A percentile compares a stretch with the other conserved stretches of the same genome.
These are phyloP conservation scores for Clinocottus analis DNA, from an alignment of 2,113 vertebrate species.

Conservation along the genomic window DNA sequence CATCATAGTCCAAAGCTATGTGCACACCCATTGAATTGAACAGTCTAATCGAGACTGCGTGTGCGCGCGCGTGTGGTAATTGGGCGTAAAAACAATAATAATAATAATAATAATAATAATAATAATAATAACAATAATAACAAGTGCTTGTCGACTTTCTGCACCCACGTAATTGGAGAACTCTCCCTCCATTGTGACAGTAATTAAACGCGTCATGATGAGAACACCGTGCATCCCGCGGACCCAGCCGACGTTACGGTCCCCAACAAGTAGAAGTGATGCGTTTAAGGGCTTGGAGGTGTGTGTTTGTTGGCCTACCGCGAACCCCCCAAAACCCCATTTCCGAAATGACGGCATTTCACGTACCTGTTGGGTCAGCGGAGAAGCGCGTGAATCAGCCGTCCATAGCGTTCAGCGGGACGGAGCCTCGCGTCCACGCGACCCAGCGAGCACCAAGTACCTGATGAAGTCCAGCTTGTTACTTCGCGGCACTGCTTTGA, in stretches of 20 bases:
- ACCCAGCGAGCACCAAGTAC: not conserved
- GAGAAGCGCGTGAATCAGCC: constrained; percentile 26
- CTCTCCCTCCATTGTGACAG: not conserved
- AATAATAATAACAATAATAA: too few relatives aligned
- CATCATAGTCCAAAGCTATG: not conserved
- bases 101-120: too few relatives aligned
- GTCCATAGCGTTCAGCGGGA: constrained; percentile 31
- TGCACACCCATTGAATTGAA: not conserved
- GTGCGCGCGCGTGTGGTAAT: too few relatives aligned
- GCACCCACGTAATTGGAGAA: not conserved
- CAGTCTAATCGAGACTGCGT: not conserved
- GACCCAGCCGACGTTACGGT: not conserved
- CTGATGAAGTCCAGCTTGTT: constrained; percentile 18
- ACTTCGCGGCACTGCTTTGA: not conserved
- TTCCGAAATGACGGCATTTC: not conserved
- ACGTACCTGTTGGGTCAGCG: constrained; percentile 47
- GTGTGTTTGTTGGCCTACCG: not conserved
- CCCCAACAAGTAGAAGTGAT: not conserved
- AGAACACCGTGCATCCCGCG: not conserved
- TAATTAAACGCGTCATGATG: not conserved
- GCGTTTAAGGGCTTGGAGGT: not conserved
- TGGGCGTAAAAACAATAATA: too few relatives aligned
- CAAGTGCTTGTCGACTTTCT: not conserved
- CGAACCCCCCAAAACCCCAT: not conserved
- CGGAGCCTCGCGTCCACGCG: constrained; percentile 43